phyloP scores from a whole-genome alignment of 1,140 invertebrate genomes.

The Phortica variegata region DNA sequence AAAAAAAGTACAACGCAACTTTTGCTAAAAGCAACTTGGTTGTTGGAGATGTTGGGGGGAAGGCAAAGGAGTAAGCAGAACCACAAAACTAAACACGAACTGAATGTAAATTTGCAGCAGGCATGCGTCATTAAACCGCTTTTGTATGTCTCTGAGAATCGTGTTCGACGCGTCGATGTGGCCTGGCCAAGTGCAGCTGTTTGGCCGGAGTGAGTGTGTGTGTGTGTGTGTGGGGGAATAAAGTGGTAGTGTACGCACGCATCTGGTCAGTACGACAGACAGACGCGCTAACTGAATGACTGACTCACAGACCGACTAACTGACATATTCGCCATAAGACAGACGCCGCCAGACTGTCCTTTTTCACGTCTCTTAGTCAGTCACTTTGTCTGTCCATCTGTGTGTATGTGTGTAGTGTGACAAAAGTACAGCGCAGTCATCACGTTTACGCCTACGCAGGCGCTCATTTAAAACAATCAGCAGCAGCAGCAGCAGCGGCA shows the following conservation, averaged over 20 bases:
- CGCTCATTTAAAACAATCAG: constrained; percentile 30
- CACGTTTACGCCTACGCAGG: constrained; percentile 26
- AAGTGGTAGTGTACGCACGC: too few relatives aligned
- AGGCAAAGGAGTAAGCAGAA: constrained; percentile 19
- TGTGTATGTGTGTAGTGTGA: too few relatives aligned
- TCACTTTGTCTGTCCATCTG: too few relatives aligned
- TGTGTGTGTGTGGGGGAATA: too few relatives aligned
- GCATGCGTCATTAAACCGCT: constrained; percentile 30
- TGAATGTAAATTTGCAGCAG: constrained; percentile 31
- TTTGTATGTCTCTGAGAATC: background rate
- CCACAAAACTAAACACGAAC: constrained; percentile 32
- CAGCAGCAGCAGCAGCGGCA: too few relatives aligned
- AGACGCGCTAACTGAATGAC: constrained; percentile 7
- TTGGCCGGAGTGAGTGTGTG: constrained; percentile 16
- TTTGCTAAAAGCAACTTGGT: too few relatives aligned
- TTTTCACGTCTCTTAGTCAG: too few relatives aligned
- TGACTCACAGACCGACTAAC: constrained; percentile 9
- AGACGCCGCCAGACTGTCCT: too few relatives aligned
- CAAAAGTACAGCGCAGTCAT: constrained; percentile 1
- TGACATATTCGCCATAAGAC: too few relatives aligned
- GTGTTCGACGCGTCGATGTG: background rate
- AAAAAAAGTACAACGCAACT: too few relatives aligned
- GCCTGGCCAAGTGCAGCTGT: background rate
- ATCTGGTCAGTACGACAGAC: constrained; percentile 28
- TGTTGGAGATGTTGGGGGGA: too few relatives aligned